phyloP scores from a whole-genome alignment of 1,140 invertebrate genomes.

The Drosophila insularis region DNA sequence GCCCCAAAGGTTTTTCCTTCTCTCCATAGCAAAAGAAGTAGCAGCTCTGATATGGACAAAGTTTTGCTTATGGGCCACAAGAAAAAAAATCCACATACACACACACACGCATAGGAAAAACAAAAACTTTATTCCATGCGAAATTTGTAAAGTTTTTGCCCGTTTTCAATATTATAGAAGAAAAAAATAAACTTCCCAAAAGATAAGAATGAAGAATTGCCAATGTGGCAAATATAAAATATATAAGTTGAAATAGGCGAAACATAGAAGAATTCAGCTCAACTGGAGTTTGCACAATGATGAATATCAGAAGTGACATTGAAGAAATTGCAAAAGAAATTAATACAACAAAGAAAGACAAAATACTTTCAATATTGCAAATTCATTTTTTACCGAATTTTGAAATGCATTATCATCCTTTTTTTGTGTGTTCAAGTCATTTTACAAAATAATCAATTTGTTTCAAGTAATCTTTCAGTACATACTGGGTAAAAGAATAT shows the following conservation, averaged over 20 bases:
- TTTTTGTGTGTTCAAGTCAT: no score
- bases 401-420: neutral
- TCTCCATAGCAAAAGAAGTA: conserved; percentile 27
- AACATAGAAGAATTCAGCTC: neutral
- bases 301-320: neutral
- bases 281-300: neutral
- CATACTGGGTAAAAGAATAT: no score
- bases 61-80: conserved; percentile 36
- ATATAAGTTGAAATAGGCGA: neutral
- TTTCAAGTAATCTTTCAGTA: no score
- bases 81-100: neutral
- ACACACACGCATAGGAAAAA: conserved; percentile 19
- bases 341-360: neutral
- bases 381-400: neutral
- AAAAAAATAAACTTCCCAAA: no score
- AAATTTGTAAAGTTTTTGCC: conserved; percentile 64
- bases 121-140: conserved; percentile 44
- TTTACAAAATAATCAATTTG: no score
- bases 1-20: conserved; percentile 48
- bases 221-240: conserved; percentile 13
- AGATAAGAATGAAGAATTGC: conserved; percentile 45
- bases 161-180: conserved; percentile 45
- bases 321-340: neutral
- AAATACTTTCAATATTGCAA: neutral
- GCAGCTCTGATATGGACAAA: conserved; percentile 59